Evolutionary conservation across 2,888 invertebrate genomes (phyloP), one percentile per base, ranked within the genome.

Genomic region (Leptarthrus brevirostris): DNA sequence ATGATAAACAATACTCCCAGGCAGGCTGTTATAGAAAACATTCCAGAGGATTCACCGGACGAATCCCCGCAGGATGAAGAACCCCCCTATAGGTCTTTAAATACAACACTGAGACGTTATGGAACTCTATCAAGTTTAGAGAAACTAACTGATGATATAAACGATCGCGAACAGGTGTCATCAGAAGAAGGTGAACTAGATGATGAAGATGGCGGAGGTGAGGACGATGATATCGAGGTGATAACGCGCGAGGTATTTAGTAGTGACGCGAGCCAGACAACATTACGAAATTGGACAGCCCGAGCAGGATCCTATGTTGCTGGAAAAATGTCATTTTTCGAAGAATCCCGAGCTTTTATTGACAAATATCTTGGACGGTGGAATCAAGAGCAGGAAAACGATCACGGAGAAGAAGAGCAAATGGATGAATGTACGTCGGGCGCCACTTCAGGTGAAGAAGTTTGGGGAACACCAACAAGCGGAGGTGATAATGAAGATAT

Each of bases 401-500:
- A 52, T 3, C 73, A 77, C 22, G 64, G 72, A 20, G 77, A 77
- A 18, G 93, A 93, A 78, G 94, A 94, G 74, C 88, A 87, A 6
- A 84, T 87, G 49, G 87, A 87, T 2, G 91, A 91, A 3, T 94
- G 94, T 80, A 93, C 93, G 0, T 94, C 94, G 53, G 94, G 93
- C 0, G 94, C 92, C 0, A 91, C 91, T 0, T 94, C 93, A 2
- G 94, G 93, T 0, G 94, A 94, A 83, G 94, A 95, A 80, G 91
- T 94, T 22, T 95, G 94, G 94, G 94, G 94, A 0, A 94, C 94
- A 0, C 94, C 94, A 2, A 94, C 94, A 0, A 94, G 94, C 78
- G 93, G 93, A 2, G 94, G 93, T 20, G 90, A 93, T 44, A 90
- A 93, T 77, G 93, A 93, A 79, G 93, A 93, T 77, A 91, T 93